A percentile compares a stretch with the other conserved stretches of the same genome.
Evolutionary conservation across 1,140 invertebrate genomes (phyloP).

Genomic region (Mycetomoellerius zeteki): DNA sequence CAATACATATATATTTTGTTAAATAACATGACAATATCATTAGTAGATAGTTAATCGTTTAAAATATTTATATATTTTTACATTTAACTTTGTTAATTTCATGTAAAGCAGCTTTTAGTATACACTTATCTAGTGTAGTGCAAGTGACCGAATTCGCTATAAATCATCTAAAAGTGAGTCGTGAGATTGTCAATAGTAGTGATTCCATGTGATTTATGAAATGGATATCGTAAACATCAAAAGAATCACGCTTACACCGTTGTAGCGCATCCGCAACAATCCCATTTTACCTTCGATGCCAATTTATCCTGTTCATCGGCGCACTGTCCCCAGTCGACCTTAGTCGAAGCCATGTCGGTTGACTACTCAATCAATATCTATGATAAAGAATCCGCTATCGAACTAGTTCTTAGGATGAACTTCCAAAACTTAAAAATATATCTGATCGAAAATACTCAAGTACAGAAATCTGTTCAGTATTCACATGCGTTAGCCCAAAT

Average conservation of each 20-base stretch:
- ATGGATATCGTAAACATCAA: not conserved
- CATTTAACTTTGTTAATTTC: no score
- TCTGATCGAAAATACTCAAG: not conserved
- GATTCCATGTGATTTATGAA: not conserved
- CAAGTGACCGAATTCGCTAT: no score
- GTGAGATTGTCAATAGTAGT: not conserved
- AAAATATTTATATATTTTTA: no score
- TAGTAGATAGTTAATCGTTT: no score
- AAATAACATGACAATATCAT: no score
- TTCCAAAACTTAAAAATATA: not conserved
- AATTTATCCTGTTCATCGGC: slow-evolving; percentile 86
- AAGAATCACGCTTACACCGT: not conserved
- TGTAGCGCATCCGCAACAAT: not conserved
- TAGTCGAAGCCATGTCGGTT: slow-evolving; percentile 76
- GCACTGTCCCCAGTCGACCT: slow-evolving; percentile 83
- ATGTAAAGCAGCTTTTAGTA: no score
- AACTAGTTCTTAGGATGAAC: not conserved
- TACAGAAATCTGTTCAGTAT: no score
- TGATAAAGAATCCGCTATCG: not conserved
- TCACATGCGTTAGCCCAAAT: no score
- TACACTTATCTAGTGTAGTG: no score
- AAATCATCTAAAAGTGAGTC: not conserved
- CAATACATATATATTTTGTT: no score
- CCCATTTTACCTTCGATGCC: slow-evolving; percentile 79
- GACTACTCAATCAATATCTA: no score